phyloP scores from a whole-genome alignment of 2,797 vertebrate genomes.

The Sibirionetta formosa region DNA sequence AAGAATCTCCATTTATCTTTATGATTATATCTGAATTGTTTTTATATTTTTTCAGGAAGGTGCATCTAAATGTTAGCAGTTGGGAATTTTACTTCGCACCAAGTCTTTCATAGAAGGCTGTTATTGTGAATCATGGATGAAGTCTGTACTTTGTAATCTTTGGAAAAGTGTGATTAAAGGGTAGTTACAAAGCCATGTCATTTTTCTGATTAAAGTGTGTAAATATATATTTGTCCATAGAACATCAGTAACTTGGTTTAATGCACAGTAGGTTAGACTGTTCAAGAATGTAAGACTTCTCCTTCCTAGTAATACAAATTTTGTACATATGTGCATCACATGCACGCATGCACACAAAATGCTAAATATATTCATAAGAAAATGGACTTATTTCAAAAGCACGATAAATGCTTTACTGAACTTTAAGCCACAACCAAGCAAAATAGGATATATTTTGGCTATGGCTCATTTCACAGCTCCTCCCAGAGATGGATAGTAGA shows the following conservation, averaged over 20 bases:
- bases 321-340: background rate
- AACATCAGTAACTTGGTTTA: background rate
- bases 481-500: background rate
- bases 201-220: background rate
- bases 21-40: background rate
- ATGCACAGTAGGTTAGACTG: background rate
- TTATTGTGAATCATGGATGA: background rate
- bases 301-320: background rate
- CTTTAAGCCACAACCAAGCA: background rate
- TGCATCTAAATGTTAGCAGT: background rate
- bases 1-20: background rate
- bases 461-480: conserved; percentile 21
- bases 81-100: background rate
- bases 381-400: background rate
- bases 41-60: background rate
- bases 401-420: accelerated
- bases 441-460: background rate
- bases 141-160: background rate
- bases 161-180: background rate
- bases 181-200: background rate
- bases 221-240: background rate
- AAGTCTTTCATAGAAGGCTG: background rate
- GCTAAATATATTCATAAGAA: background rate
- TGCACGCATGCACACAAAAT: background rate
- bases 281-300: background rate